Base-by-base conservation (phyloP, 2,113 vertebrate genomes). In the Xiphophorus hellerii region DNA sequence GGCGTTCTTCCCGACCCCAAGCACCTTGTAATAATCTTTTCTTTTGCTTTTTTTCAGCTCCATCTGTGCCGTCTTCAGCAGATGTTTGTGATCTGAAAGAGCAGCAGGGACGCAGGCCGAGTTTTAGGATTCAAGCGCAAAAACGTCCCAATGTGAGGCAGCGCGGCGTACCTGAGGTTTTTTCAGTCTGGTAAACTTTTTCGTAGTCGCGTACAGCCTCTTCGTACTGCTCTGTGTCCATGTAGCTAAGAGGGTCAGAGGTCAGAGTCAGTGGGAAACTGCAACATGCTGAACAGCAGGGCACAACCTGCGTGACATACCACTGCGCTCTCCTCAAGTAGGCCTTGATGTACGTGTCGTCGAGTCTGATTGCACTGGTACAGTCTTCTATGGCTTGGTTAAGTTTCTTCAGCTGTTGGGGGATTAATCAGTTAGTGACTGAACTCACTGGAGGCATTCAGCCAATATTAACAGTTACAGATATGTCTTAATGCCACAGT, bases 21-120 rank as follows among this genome's bases (percentile, higher is more conserved):
- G 94, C 76, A 99, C 97, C 91, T 98, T 98, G 84, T 99, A 99
- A 89, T 98, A 99, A 92, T 99, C 97, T 98, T 99, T 99, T 90
- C 97, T 92, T 85, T 98, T 97, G 92, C 97, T 99, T 90, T 96
- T 99, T 87, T 97, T 99, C 86, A 99, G 92, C 74, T 98, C 96
- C 92, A 98, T 87, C 87, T 99, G 97, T 64, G 97, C 97, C 0
- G 92, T 96, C 90, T 99, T 98, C 44, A 99, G 93, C 11, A 98
- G 93, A 37, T 96, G 96, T 73, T 98, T 98, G 94, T 99, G 97
- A 86, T 99, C 97, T 99, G 84, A 70, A 68, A 74, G 15, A 0
- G 27, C 44, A 1, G 72, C 62, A 82, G 4, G 39, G 44, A 65
- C 29, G 12, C 2, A 62, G 48, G 12, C 0, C 3, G 5, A 73